phyloP scores from a whole-genome alignment of 2,888 invertebrate genomes.

The Nephrotoma flavescens region DNA sequence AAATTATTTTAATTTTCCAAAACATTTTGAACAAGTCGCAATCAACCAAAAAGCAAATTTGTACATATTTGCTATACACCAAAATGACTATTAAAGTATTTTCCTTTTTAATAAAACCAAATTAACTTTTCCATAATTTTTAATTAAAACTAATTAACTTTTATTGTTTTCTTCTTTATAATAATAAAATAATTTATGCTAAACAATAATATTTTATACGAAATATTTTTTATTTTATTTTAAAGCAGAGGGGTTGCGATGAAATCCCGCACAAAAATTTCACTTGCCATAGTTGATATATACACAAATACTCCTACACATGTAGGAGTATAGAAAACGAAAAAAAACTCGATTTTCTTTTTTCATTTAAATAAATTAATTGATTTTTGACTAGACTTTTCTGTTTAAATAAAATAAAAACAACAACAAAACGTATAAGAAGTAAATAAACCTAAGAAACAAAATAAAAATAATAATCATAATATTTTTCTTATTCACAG shows the following conservation, averaged over 20 bases:
- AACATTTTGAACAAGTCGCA: not conserved
- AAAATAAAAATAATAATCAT: not conserved
- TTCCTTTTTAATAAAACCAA: not conserved
- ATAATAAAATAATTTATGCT: not conserved
- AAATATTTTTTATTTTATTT: not conserved
- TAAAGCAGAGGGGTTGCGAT: not conserved
- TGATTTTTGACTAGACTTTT: not conserved
- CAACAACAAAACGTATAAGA: not conserved
- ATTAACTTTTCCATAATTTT: not conserved
- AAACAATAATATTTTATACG: not conserved
- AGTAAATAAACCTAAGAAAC: not conserved
- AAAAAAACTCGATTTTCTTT: not conserved
- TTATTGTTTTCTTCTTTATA: not conserved
- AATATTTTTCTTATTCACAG: not conserved
- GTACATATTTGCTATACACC: not conserved
- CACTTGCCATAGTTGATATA: not conserved
- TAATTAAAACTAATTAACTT: not conserved
- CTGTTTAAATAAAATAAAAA: not conserved
- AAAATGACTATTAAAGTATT: not conserved
- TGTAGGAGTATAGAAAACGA: not conserved
- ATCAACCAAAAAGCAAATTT: not conserved
- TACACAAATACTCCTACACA: too few species aligned
- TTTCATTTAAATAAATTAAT: not conserved
- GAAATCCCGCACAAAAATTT: not conserved
- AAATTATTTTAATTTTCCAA: not conserved